These are phyloP conservation scores for Cheilinus undulatus DNA, from an alignment of 2,113 vertebrate genomes.

Conservation along the genomic window DNA sequence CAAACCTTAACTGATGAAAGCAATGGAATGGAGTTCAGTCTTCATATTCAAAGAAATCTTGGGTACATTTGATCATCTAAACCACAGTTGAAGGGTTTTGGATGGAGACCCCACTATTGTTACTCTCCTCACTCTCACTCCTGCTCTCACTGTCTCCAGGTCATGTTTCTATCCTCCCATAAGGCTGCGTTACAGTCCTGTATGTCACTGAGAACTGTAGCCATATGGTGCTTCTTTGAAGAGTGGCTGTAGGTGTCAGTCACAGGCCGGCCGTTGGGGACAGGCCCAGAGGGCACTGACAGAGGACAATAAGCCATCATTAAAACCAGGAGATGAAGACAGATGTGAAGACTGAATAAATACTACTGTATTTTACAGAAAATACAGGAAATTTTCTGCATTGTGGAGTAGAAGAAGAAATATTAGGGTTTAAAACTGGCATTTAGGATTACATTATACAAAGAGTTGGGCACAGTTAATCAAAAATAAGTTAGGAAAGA, in stretches of 20 bases:
- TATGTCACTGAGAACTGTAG: slow-evolving; percentile 52
- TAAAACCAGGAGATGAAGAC: slow-evolving; percentile 54
- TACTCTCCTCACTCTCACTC: slow-evolving; percentile 35
- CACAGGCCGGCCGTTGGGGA: slow-evolving; percentile 61
- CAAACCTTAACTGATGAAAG: no score
- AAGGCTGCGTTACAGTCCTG: slow-evolving; percentile 58
- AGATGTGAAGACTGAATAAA: slow-evolving; percentile 11
- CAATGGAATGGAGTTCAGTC: no score
- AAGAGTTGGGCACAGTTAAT: no score
- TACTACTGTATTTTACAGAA: not conserved
- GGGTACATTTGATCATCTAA: no score
- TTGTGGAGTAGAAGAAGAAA: not conserved
- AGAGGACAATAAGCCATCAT: slow-evolving; percentile 75
- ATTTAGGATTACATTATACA: no score
- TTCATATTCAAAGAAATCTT: no score
- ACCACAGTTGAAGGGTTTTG: no score
- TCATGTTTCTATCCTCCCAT: slow-evolving; percentile 39
- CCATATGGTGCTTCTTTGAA: slow-evolving; percentile 57
- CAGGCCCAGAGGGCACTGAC: slow-evolving; percentile 60
- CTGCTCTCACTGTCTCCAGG: slow-evolving; percentile 12
- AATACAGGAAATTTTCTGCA: not conserved
- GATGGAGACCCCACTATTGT: slow-evolving; percentile 13
- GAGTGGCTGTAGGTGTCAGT: slow-evolving; percentile 64
- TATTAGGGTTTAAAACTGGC: no score
- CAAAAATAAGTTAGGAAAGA: no score